phyloP scores from a whole-genome alignment of 2,888 invertebrate species.

The Drosophila cracens region DNA sequence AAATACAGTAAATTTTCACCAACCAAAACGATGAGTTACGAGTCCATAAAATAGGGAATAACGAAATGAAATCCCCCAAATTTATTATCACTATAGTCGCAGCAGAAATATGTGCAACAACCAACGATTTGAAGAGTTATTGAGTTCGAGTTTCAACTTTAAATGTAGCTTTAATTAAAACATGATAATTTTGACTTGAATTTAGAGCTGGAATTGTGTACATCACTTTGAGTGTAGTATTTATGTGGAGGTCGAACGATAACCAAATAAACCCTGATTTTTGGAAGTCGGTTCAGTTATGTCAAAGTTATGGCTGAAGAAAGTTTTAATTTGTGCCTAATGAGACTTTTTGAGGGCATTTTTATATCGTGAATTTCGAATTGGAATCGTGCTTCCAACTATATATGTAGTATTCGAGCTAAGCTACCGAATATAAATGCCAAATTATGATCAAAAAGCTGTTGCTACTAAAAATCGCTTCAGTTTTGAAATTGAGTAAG shows the following conservation, averaged over 20 bases:
- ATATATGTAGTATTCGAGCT: neutral
- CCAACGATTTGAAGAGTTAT: neutral
- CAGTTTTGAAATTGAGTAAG: neutral
- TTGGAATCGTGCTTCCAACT: neutral
- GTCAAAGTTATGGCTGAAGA: neutral
- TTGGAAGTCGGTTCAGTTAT: no score
- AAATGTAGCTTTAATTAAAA: neutral
- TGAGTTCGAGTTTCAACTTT: neutral
- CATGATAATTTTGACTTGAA: neutral
- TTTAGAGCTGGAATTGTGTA: neutral
- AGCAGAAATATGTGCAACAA: constrained; percentile 8
- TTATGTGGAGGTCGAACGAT: no score
- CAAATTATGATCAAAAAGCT: no score
- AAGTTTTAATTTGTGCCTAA: neutral
- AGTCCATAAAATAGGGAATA: constrained; percentile 20
- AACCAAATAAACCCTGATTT: no score
- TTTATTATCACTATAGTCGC: constrained; percentile 22
- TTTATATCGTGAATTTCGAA: neutral
- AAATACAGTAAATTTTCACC: constrained; percentile 45
- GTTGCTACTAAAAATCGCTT: neutral
- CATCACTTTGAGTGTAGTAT: neutral
- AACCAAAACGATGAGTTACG: constrained; percentile 18
- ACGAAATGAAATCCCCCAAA: constrained; percentile 14
- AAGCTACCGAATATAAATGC: no score
- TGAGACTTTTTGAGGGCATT: neutral